Percentiles rank a stretch among this genome's conserved stretches.
phyloP scores from a whole-genome alignment of 1,140 invertebrate genomes.

The Aphaenogaster rudis region DNA sequence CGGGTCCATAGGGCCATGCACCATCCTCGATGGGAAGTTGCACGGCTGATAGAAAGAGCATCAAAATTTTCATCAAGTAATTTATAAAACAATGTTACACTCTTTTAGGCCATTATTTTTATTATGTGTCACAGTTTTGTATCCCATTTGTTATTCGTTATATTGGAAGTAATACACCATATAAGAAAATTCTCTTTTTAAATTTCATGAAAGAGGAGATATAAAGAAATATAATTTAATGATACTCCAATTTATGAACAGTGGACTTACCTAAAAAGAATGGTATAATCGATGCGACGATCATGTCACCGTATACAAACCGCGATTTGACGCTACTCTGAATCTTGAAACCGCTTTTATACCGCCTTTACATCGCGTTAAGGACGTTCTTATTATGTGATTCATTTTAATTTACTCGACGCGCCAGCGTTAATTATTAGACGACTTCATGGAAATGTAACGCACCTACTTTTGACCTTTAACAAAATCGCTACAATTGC shows the following conservation, averaged over 20 bases:
- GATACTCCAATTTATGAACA: not conserved
- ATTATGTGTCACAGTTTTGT: not conserved
- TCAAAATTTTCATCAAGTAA: not conserved
- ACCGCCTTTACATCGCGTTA: not conserved
- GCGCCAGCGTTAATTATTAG: not conserved
- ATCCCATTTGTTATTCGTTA: not conserved
- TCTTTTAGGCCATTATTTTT: not conserved
- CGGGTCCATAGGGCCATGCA: constrained; percentile 59
- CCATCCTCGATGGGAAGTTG: constrained; percentile 28
- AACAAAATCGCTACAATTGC: not conserved
- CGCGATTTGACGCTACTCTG: constrained; percentile 62
- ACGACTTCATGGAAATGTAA: constrained; percentile 2
- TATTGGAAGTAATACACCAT: not conserved
- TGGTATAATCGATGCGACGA: constrained; percentile 66
- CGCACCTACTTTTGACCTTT: not conserved
- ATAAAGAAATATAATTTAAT: not conserved
- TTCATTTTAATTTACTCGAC: constrained; percentile 7
- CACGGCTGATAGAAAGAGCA: not conserved
- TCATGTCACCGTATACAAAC: constrained; percentile 61
- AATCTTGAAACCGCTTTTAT: constrained; percentile 29
- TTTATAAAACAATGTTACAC: not conserved
- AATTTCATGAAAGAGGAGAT: not conserved
- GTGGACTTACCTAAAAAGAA: constrained; percentile 72
- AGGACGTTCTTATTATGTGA: constrained; percentile 19
- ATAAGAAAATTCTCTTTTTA: not conserved